phyloP scores from a whole-genome alignment of 1,140 invertebrate genomes.

The Drosophila yakuba region DNA sequence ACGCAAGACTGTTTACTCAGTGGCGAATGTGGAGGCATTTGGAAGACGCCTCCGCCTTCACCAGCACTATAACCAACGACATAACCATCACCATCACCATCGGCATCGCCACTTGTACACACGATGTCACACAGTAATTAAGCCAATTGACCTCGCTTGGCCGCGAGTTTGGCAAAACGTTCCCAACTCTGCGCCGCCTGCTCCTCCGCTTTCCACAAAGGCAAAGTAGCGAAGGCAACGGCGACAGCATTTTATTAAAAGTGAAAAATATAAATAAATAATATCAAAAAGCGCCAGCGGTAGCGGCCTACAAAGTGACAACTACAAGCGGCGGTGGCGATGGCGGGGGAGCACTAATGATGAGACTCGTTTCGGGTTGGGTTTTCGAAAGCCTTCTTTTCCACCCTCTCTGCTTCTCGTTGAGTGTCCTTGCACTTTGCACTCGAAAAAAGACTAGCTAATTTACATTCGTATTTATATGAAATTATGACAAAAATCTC shows the following conservation, averaged over 20 bases:
- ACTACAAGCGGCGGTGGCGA: constrained; percentile 15
- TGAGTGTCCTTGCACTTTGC: constrained; percentile 41
- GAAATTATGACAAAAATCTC: not conserved
- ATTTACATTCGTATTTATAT: not conserved
- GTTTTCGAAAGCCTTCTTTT: constrained; percentile 38
- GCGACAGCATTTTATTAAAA: constrained; percentile 67
- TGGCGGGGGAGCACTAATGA: constrained; percentile 58
- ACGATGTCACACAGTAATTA: constrained; percentile 78
- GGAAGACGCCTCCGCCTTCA: constrained; percentile 2
- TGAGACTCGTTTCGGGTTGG: constrained; percentile 47
- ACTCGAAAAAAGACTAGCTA: constrained; percentile 1
- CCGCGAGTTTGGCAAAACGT: constrained; percentile 56
- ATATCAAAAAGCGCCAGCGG: constrained; percentile 50
- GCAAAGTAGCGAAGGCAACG: constrained; percentile 7
- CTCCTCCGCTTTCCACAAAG: constrained; percentile 6
- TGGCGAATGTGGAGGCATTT: constrained; percentile 24
- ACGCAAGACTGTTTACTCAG: constrained; percentile 1
- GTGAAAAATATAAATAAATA: constrained; percentile 70
- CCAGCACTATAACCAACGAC: too few relatives aligned
- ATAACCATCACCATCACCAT: not conserved
- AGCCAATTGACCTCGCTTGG: constrained; percentile 77
- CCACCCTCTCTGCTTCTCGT: constrained; percentile 6
- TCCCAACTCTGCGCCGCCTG: constrained; percentile 2
- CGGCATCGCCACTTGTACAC: constrained; percentile 15
- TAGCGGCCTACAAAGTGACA: constrained; percentile 54